Percentiles rank a stretch among this genome's conserved stretches.
These are phyloP conservation scores for Cremastinae sp. DNA, from an alignment of 2,888 invertebrate species.

Conservation along the genomic window DNA sequence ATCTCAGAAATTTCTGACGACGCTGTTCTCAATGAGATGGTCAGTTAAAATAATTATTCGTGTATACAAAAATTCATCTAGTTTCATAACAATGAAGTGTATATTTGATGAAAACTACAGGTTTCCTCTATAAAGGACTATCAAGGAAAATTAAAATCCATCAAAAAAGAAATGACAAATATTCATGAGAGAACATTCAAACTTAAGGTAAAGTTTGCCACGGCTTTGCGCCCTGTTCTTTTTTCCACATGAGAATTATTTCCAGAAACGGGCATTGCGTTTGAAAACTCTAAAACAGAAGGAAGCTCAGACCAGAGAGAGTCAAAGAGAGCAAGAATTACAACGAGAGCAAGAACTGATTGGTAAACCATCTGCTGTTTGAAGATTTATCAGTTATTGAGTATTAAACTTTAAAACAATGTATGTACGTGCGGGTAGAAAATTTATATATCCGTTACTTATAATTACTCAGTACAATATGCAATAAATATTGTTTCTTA, in stretches of 20 bases:
- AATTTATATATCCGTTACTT: constrained; percentile 28
- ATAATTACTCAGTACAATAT: constrained; percentile 8
- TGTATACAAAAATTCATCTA: neutral
- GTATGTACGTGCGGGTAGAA: neutral
- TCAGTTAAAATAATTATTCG: constrained; percentile 69
- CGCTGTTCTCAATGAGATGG: constrained; percentile 77
- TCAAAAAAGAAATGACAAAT: constrained; percentile 80
- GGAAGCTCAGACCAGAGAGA: constrained; percentile 75
- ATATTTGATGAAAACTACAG: constrained; percentile 55
- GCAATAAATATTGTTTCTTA: constrained; percentile 7
- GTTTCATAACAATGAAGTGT: too few species aligned
- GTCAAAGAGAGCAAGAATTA: constrained; percentile 75
- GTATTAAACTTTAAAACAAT: constrained; percentile 4
- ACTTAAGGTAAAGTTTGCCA: constrained; percentile 76
- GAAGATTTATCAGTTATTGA: constrained; percentile 20
- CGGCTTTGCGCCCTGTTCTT: neutral
- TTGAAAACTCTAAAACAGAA: constrained; percentile 80
- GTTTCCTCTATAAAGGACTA: constrained; percentile 79
- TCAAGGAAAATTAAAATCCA: constrained; percentile 77
- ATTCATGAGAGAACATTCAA: constrained; percentile 80
- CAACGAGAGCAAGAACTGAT: constrained; percentile 77
- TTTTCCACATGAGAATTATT: constrained; percentile 18
- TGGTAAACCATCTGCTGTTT: constrained; percentile 66
- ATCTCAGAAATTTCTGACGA: constrained; percentile 72
- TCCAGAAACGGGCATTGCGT: constrained; percentile 79